Percentiles rank a stretch among this genome's conserved stretches.
Evolutionary conservation across 2,888 invertebrate genomes (phyloP).

Genomic region (Platynereis dumerilii): DNA sequence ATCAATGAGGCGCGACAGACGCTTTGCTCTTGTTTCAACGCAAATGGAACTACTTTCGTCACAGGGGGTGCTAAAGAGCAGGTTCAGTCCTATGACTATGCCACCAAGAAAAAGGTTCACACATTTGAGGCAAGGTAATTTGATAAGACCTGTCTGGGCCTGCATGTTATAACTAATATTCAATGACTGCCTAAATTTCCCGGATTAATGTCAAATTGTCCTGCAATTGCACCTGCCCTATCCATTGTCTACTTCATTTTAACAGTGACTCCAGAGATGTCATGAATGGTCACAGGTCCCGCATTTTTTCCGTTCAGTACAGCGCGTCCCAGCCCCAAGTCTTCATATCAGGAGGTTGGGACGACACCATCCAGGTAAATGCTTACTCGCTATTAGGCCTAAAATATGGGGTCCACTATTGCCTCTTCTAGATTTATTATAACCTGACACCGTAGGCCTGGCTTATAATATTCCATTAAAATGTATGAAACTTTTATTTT

Average conservation of each 20-base stretch:
- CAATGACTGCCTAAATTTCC: not conserved
- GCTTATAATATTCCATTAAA: not conserved
- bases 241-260: not conserved
- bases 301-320: slow-evolving; percentile 60
- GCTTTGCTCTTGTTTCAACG: slow-evolving; percentile 48
- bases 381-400: not conserved
- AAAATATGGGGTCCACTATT: not conserved
- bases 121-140: slow-evolving; percentile 56
- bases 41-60: slow-evolving; percentile 48
- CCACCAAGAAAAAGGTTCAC: slow-evolving; percentile 49
- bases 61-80: slow-evolving; percentile 55
- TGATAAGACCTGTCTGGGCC: too few species aligned
- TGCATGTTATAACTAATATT: not conserved
- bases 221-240: not conserved
- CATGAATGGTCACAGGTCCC: slow-evolving; percentile 61
- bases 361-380: slow-evolving; percentile 61
- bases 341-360: slow-evolving; percentile 63
- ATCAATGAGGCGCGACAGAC: slow-evolving; percentile 50
- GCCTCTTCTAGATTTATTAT: not conserved
- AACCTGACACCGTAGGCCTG: not conserved
- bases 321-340: slow-evolving; percentile 55
- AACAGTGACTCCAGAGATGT: slow-evolving; percentile 53
- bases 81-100: slow-evolving; percentile 58
- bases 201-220: too few species aligned
- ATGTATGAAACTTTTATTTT: too few species aligned